Percentiles rank a stretch among this genome's conserved stretches.
Conservation (phyloP, 2,888 invertebrate species). For the Ariolimax columbianus region DNA sequence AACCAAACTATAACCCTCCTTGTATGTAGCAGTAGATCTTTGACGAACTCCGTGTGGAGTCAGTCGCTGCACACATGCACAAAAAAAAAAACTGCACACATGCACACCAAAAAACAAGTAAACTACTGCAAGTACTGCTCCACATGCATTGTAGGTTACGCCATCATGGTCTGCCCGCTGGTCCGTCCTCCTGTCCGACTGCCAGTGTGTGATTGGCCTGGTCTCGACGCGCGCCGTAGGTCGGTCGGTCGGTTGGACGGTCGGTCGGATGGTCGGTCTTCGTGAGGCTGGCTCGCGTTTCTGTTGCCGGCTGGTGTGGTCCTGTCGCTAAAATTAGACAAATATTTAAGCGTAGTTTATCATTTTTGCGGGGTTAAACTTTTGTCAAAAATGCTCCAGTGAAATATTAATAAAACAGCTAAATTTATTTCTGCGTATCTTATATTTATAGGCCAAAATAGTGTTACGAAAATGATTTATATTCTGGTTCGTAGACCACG, state of each 20-base stretch:
- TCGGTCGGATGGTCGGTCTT: too few species aligned
- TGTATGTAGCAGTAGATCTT: slow-evolving; percentile 3
- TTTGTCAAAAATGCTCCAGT: not conserved
- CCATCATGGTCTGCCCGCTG: slow-evolving; percentile 27
- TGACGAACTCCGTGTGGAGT: not conserved
- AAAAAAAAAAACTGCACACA: slow-evolving; percentile 36
- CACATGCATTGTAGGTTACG: slow-evolving; percentile 41
- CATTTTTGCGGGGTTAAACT: not conserved
- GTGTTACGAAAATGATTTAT: not conserved
- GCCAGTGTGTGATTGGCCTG: slow-evolving; percentile 6
- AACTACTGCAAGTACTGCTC: slow-evolving; percentile 41
- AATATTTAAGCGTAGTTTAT: not conserved
- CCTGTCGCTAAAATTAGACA: not conserved
- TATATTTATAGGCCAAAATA: not conserved
- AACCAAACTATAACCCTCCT: too few species aligned
- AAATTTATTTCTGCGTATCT: too few species aligned
- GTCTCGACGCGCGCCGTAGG: not conserved
- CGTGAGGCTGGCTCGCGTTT: slow-evolving; percentile 21
- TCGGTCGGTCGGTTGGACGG: not conserved
- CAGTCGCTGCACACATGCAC: slow-evolving; percentile 32
- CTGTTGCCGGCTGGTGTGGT: slow-evolving; percentile 10
- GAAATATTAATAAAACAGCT: not conserved
- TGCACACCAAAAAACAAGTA: slow-evolving; percentile 42
- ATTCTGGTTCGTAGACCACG: not conserved
- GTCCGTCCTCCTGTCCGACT: slow-evolving; percentile 27